Evolutionary conservation across 2,113 vertebrate species (phyloP), one percentile per base, ranked within the genome.

Genomic region (Rhinoderma darwinii): DNA sequence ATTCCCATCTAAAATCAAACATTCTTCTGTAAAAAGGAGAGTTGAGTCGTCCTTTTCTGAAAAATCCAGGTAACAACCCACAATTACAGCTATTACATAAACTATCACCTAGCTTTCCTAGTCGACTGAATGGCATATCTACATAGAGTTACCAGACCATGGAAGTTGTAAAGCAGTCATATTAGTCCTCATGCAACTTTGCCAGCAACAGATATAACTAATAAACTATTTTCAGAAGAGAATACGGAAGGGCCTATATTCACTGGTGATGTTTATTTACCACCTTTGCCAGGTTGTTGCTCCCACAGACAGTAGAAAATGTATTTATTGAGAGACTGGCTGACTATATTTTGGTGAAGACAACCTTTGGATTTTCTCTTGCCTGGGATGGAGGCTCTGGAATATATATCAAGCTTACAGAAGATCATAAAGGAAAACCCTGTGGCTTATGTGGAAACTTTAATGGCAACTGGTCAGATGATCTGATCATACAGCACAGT

Each of bases 371-470:
- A 83, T 98, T 99, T 94, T 99, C 97, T 47, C 90, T 99, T 93
- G 98, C 98, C 88, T 99, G 98, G 98, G 98, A 99, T 89, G 98
- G 98, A 88, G 94, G 92, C 90, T 97, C 97, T 2, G 98, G 96
- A 30, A 93, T 99, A 91, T 99, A 99, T 90, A 95, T 99, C 90
- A 99, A 98, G 91, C 92, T 99, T 90, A 96, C 96, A 17, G 96
- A 97, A 89, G 96, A 97, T 80, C 96, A 99, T 91, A 97, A 95
- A 89, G 97, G 96, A 27, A 93, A 95, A 88, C 90, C 97, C 30
- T 99, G 97, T 94, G 98, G 98, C 61, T 93, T 99, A 9, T 99
- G 98, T 91, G 98, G 97, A 90, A 98, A 99, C 92, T 98, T 96
- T 92, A 99, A 99, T 90, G 95, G 94, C 87, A 91, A 97, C 89